phyloP scores from a whole-genome alignment of 2,113 vertebrate species.

The Elaphurus davidianus region DNA sequence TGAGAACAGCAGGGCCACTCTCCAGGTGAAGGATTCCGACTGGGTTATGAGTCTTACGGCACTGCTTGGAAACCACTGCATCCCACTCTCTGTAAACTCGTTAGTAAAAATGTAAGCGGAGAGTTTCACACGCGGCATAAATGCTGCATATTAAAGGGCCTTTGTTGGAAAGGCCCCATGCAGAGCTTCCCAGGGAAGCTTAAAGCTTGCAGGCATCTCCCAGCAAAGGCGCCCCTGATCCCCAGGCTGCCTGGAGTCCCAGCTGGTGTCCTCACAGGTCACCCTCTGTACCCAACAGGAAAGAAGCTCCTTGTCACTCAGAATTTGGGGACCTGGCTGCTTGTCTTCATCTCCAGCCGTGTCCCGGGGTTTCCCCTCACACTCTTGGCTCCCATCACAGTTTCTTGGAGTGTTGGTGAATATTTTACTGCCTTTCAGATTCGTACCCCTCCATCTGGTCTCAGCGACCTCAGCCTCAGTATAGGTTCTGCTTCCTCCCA shows the following conservation, averaged over 20 bases:
- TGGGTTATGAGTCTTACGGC: background rate
- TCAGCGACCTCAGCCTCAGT: background rate
- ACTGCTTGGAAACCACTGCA: background rate
- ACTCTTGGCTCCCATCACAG: background rate
- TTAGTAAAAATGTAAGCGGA: background rate
- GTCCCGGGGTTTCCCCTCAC: background rate
- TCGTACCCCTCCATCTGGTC: background rate
- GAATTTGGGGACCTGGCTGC: background rate
- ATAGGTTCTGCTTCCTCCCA: background rate
- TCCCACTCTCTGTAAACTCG: background rate
- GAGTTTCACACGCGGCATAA: background rate
- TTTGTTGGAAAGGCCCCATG: background rate
- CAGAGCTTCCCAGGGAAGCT: background rate
- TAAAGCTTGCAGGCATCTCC: background rate
- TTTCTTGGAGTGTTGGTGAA: background rate
- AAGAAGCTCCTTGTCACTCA: background rate
- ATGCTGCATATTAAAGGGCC: background rate
- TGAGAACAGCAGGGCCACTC: background rate
- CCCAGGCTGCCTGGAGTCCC: background rate
- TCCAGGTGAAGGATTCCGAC: background rate
- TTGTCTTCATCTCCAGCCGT: background rate
- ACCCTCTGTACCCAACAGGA: background rate
- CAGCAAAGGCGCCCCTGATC: background rate
- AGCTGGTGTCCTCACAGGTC: rapidly evolving
- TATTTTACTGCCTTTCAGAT: background rate